Conservation (phyloP, 2,797 vertebrate species). For the Avahi laniger region DNA sequence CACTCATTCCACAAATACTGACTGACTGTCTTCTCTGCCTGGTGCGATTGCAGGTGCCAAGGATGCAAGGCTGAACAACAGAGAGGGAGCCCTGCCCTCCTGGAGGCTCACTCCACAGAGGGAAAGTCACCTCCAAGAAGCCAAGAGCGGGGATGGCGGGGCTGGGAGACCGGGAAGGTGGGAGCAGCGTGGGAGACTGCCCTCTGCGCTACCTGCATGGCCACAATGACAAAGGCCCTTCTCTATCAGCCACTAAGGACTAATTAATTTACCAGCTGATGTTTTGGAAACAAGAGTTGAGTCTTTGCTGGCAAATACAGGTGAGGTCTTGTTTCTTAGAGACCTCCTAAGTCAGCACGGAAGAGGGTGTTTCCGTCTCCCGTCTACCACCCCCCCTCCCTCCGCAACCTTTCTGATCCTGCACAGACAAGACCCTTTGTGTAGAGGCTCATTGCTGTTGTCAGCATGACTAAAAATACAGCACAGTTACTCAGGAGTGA, state of each 20-base stretch:
- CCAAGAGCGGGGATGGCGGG: background rate
- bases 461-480: background rate
- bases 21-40: background rate
- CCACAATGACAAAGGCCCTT: background rate
- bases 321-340: background rate
- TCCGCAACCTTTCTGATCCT: background rate
- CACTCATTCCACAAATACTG: background rate
- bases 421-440: background rate
- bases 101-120: background rate
- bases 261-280: background rate
- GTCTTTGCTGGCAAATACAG: background rate
- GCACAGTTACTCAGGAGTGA: background rate
- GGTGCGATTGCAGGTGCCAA: background rate
- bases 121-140: background rate
- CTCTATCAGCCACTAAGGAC: background rate
- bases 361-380: background rate
- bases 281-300: background rate
- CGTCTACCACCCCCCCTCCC: no score
- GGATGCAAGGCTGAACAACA: background rate
- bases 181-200: background rate
- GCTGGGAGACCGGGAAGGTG: background rate
- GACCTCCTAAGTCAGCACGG: background rate
- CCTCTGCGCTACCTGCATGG: fast-evolving
- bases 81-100: background rate
- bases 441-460: background rate